A percentile compares a stretch with the other conserved stretches of the same genome.
These are phyloP conservation scores for Mastigias papua DNA, from an alignment of 30 jellyfish, hydroid and myxozoan species.

Conservation along the genomic window DNA sequence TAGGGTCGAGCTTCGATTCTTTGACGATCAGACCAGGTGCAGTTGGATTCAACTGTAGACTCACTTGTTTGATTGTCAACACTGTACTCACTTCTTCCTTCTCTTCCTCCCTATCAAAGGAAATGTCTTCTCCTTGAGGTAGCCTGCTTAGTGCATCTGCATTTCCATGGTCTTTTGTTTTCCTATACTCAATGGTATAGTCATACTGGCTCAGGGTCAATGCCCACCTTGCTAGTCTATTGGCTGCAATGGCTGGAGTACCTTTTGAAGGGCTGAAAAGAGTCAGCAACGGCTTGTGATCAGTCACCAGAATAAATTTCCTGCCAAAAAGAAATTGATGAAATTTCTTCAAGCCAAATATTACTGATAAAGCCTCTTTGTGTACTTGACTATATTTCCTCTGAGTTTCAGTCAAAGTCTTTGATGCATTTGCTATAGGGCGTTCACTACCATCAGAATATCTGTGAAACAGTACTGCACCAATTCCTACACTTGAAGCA, in stretches of 20 bases:
- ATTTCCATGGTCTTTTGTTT: not conserved
- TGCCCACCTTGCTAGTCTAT: not conserved
- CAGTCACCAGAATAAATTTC: not conserved
- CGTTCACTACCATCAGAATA: not conserved
- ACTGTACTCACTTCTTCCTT: not conserved
- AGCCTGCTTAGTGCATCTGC: not conserved
- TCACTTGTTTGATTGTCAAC: not conserved
- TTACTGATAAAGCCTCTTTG: not conserved
- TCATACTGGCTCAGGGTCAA: not conserved
- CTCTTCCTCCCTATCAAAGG: not conserved
- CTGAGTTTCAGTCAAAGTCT: not conserved
- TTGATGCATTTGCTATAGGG: not conserved
- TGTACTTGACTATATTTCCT: not conserved
- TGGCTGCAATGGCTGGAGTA: not conserved
- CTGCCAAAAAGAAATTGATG: not conserved
- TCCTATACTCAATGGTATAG: not conserved
- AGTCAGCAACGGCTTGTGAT: not conserved
- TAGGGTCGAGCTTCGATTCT: not conserved
- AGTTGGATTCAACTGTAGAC: not conserved
- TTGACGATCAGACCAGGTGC: not conserved
- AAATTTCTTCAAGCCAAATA: not conserved
- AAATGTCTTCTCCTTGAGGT: not conserved
- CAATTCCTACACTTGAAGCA: not conserved
- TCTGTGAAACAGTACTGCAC: not conserved
- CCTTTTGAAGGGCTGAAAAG: not conserved